Percentiles rank a stretch among this genome's conserved stretches.
Evolutionary conservation across 92 coral and sea anemone genomes (phyloP).

Genomic region (Blastomussa wellsi): DNA sequence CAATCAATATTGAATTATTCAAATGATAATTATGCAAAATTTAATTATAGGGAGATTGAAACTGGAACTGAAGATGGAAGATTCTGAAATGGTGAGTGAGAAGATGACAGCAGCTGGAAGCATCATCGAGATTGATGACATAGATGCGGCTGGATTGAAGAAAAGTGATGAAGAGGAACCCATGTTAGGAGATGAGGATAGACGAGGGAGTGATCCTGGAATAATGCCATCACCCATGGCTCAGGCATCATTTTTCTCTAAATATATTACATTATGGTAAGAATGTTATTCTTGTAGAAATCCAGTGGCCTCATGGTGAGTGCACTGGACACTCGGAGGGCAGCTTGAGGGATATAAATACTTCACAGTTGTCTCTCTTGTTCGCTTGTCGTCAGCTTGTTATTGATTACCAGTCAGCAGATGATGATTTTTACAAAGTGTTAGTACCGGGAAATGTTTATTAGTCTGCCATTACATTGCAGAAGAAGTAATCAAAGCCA

Average conservation of each 20-base stretch:
- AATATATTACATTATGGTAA: conserved; percentile 77
- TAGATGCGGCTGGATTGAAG: neutral
- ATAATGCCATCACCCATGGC: conserved; percentile 66
- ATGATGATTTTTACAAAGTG: no score
- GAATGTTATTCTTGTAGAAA: neutral
- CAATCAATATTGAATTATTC: neutral
- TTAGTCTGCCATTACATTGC: no score
- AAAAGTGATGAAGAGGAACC: conserved; percentile 35
- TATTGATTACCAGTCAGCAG: no score
- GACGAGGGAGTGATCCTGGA: conserved; percentile 62
- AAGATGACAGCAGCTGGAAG: conserved; percentile 31
- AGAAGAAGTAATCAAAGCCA: no score
- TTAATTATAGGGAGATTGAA: neutral
- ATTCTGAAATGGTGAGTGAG: conserved; percentile 9
- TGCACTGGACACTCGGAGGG: no score
- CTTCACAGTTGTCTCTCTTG: no score
- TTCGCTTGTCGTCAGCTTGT: no score
- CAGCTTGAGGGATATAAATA: no score
- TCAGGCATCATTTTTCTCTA: conserved; percentile 60
- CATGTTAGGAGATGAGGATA: conserved; percentile 43
- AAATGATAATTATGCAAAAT: neutral
- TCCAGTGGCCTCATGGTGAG: no score
- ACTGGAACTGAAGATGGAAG: conserved; percentile 7
- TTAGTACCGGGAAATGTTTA: no score
- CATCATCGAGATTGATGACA: neutral